phyloP scores from a whole-genome alignment of 2,797 vertebrate genomes.

The Crax fasciolata region DNA sequence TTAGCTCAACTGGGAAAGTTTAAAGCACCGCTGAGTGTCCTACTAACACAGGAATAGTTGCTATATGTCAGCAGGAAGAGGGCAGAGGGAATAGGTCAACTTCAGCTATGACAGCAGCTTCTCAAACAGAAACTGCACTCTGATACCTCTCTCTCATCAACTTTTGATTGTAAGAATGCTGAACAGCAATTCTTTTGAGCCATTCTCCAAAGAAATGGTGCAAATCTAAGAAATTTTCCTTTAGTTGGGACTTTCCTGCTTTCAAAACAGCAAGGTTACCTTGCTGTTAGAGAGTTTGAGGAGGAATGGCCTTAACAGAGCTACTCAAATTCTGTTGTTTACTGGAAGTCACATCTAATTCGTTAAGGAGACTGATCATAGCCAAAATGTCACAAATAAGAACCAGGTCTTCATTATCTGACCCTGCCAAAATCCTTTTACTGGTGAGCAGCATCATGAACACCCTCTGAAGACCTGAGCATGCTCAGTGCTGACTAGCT shows the following conservation, averaged over 20 bases:
- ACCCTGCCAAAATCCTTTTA: slow-evolving; percentile 9
- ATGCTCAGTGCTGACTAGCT: neutral
- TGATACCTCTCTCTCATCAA: neutral
- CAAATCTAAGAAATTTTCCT: neutral
- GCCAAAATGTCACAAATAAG: neutral
- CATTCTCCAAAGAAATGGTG: neutral
- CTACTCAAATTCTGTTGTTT: neutral
- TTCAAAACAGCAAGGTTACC: neutral
- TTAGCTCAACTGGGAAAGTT: neutral
- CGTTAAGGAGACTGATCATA: slow-evolving; percentile 2
- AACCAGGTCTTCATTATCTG: neutral
- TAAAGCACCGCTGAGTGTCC: neutral
- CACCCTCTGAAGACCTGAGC: neutral
- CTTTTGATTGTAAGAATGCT: neutral
- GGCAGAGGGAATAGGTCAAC: neutral
- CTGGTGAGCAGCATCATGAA: neutral
- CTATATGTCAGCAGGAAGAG: neutral
- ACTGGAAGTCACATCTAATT: neutral
- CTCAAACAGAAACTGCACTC: neutral
- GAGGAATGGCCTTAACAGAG: neutral
- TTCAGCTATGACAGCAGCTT: neutral
- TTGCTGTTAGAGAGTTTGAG: neutral
- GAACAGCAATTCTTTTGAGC: neutral
- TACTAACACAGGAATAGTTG: neutral
- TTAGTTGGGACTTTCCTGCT: neutral